phyloP scores from a whole-genome alignment of 2,888 invertebrate genomes.

The Lissocephala sabroskyi region DNA sequence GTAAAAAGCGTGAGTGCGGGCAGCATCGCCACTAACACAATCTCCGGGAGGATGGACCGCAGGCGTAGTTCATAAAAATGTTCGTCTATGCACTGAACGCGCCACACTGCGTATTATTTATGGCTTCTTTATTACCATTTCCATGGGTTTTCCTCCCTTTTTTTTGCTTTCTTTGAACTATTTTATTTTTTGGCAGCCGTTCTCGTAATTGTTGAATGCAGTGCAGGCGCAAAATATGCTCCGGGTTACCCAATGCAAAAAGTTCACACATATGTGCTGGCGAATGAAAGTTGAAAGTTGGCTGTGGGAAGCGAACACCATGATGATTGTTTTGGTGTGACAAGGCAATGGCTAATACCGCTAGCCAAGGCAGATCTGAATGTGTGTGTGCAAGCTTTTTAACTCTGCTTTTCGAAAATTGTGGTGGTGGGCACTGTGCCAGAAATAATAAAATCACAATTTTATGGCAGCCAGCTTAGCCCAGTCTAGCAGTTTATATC shows the following conservation, averaged over 20 bases:
- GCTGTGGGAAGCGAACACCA: too few species aligned
- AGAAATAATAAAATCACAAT: conserved; percentile 59
- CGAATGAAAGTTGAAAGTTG: too few species aligned
- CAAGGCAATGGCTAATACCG: conserved; percentile 22
- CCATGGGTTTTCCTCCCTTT: conserved; percentile 8
- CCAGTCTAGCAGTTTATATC: conserved; percentile 1
- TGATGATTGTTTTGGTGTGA: conserved; percentile 11
- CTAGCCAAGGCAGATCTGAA: too few species aligned
- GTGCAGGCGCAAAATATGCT: conserved; percentile 37
- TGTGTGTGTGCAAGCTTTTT: too few species aligned
- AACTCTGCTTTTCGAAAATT: conserved; percentile 25
- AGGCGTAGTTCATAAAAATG: conserved; percentile 45
- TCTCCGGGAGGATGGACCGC: conserved; percentile 6
- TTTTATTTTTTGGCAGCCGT: conserved; percentile 17
- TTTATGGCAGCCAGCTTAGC: conserved; percentile 47
- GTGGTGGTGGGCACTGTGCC: conserved; percentile 56
- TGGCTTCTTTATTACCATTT: conserved; percentile 23
- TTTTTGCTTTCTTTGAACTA: background rate
- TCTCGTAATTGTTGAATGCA: conserved; percentile 52
- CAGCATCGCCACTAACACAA: too few species aligned
- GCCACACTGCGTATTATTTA: conserved; percentile 44
- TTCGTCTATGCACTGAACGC: conserved; percentile 44
- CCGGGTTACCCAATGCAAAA: too few species aligned
- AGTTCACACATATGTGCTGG: background rate
- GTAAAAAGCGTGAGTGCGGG: too few species aligned